Evolutionary conservation across 2,113 vertebrate species (phyloP).

Genomic region (Eudyptes chrysolophus): DNA sequence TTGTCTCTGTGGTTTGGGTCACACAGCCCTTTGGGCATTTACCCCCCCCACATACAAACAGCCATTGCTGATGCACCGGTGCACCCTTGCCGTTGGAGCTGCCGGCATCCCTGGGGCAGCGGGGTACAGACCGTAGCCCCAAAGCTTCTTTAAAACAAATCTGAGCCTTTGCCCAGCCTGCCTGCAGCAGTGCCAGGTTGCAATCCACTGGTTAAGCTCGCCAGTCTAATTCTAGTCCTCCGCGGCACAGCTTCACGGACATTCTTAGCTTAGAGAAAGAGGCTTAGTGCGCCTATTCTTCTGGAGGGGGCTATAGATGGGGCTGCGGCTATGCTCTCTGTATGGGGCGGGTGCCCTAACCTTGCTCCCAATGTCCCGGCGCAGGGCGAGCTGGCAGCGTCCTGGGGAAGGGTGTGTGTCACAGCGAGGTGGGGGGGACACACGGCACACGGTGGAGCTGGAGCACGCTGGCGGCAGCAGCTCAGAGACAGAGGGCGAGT

Average conservation of each 20-base stretch:
- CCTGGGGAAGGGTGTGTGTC: not conserved
- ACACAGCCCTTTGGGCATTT: not conserved
- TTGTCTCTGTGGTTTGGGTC: not conserved
- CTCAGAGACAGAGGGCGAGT: not conserved
- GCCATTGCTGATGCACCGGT: too few relatives aligned
- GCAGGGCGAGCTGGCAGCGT: too few relatives aligned
- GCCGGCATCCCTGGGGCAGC: not conserved
- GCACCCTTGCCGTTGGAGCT: not conserved
- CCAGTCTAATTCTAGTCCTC: not conserved
- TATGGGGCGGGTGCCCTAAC: not conserved
- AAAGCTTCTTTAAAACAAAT: not conserved
- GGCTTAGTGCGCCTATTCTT: not conserved
- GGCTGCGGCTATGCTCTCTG: not conserved
- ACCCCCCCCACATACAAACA: not conserved
- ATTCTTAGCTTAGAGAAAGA: not conserved
- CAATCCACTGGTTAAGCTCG: not conserved
- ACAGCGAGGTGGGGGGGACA: not conserved
- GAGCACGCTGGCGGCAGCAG: not conserved
- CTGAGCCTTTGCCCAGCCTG: not conserved
- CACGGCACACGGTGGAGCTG: rapidly evolving
- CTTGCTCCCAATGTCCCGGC: too few relatives aligned
- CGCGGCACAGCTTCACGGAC: not conserved
- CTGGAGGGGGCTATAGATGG: not conserved
- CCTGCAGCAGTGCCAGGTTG: not conserved
- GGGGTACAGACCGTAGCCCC: not conserved